A percentile compares a stretch with the other conserved stretches of the same genome.
These are phyloP conservation scores for Pterophyllum scalare DNA, from an alignment of 2,113 vertebrate species.

Conservation along the genomic window DNA sequence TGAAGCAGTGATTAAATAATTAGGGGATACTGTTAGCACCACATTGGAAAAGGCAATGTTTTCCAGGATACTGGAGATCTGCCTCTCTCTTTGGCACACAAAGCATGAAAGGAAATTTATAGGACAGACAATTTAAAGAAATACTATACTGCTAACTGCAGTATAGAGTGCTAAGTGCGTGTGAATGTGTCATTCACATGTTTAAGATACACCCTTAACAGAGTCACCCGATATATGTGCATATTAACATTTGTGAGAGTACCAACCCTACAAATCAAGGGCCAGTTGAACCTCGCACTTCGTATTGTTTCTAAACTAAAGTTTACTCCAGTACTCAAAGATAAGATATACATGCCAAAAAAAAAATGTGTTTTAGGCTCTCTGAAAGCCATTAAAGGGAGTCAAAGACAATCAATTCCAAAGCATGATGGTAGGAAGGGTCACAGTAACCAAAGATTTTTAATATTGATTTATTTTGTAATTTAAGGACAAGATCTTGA, in stretches of 20 bases:
- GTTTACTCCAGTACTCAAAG: not conserved
- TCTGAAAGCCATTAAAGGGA: not conserved
- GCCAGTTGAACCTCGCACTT: not conserved
- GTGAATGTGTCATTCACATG: not conserved
- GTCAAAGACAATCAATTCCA: not conserved
- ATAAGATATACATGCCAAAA: not conserved
- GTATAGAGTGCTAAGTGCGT: not conserved
- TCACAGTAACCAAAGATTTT: not conserved
- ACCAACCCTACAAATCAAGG: not conserved
- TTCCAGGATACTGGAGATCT: slow-evolving; percentile 18
- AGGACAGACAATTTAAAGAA: not conserved
- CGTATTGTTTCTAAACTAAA: not conserved
- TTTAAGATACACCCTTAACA: not conserved
- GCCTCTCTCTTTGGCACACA: not conserved
- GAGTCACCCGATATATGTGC: not conserved
- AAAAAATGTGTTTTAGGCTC: not conserved
- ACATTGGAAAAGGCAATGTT: slow-evolving; percentile 1
- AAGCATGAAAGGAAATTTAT: not conserved
- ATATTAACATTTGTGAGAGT: not conserved
- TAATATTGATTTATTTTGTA: slow-evolving; percentile 17
- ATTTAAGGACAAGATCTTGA: slow-evolving; percentile 6
- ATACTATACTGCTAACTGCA: not conserved
- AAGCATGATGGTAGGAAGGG: not conserved
- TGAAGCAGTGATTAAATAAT: slow-evolving; percentile 25
- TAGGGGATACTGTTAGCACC: not conserved